Base-by-base conservation (phyloP, 2,797 vertebrate genomes). In the Sebastes jordani region DNA sequence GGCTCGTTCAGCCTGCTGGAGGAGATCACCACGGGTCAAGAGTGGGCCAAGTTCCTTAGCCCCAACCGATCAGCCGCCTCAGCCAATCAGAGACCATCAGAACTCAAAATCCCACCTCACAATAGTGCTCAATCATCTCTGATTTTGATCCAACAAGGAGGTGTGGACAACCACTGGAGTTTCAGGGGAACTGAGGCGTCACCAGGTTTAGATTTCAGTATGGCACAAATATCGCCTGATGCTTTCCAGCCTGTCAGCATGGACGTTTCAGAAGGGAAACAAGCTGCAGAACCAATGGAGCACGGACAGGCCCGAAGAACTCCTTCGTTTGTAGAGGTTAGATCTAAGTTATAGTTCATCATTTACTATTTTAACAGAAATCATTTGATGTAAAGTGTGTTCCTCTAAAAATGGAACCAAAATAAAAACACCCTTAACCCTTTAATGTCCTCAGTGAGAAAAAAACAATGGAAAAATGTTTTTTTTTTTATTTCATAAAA, bases 1-100 rank as follows among this genome's bases (percentile, higher is more conserved):
- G 93, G 93, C 11, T 89, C 93, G 0, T 95, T 95, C 32, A 96
- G 93, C 63, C 85, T 96, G 7, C 88, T 96, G 88, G 95, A 96
- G 2, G 96, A 96, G 84, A 96, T 96, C 1, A 73, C 87, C 62
- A 92, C 81, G 2, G 95, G 93, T 69, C 91, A 95, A 62, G 88
- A 95, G 59, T 96, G 95, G 95, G 93, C 92, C 54, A 93, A 79
- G 75, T 96, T 95, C 69, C 62, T 95, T 3, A 89, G 86, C 56
- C 90, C 89, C 46, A 30, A 76, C 71, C 55, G 42, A 18, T 27
- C 81, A 58, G 23, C 64, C 6, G 2, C 71, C 61, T 71, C 85
- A 30, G 36, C 76, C 71, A 80, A 77, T 74, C 90, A 84, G 62
- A 86, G 18, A 71, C 67, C 82, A n/a, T 16, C 80, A 71, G 75